phyloP scores from a whole-genome alignment of 2,113 vertebrate species.

The Pseudopipra pipra region DNA sequence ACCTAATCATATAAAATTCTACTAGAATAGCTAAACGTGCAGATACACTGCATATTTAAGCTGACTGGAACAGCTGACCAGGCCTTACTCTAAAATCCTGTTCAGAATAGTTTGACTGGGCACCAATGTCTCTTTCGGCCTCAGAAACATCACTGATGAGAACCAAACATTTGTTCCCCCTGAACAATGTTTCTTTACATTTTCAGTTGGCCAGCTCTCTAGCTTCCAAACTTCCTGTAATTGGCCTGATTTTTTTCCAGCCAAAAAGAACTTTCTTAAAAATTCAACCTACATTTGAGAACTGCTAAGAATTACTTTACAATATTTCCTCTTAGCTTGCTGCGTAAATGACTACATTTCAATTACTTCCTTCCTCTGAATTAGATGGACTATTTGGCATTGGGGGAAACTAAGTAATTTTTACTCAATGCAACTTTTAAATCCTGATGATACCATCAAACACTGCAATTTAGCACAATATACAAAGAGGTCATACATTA shows the following conservation, averaged over 20 bases:
- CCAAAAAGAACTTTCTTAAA: not conserved
- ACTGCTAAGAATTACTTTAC: slow-evolving; percentile 8
- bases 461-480: not conserved
- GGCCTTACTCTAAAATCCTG: slow-evolving; percentile 13
- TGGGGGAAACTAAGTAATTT: not conserved
- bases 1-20: not conserved
- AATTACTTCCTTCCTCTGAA: slow-evolving; percentile 37
- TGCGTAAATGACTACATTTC: slow-evolving; percentile 32
- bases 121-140: slow-evolving; percentile 45
- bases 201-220: not conserved
- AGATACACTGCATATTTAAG: not conserved
- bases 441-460: not conserved
- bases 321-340: slow-evolving; percentile 24
- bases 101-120: not conserved
- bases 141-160: not conserved
- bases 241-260: not conserved
- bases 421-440: not conserved
- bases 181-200: slow-evolving; percentile 8
- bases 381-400: slow-evolving; percentile 8
- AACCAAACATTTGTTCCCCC: slow-evolving; percentile 46
- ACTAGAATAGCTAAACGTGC: not conserved
- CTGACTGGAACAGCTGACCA: not conserved
- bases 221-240: slow-evolving; percentile 24
- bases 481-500: slow-evolving; percentile 3
- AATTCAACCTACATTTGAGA: slow-evolving; percentile 1